Evolutionary conservation across 2,888 invertebrate genomes (phyloP), one percentile per base, ranked within the genome.

Genomic region (Perithous albicinctus): DNA sequence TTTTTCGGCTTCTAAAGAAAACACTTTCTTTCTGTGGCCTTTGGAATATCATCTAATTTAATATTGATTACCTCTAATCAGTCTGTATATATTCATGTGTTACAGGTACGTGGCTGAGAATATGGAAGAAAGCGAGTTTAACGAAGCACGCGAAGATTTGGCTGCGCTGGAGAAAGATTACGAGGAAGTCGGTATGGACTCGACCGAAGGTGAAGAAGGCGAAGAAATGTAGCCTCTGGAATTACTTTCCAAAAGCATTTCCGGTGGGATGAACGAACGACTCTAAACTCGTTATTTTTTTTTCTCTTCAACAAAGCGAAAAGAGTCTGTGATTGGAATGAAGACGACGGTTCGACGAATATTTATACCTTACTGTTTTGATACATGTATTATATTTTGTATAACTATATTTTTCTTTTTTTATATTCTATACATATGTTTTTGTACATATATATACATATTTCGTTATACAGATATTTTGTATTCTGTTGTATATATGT

Each of bases 121-220:
- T 12, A 90, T 90, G 90, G 88, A 90, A 38, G 89, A 90, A 7
- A 88, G 84, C 48, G 90, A 90, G 74, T 91, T 91, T 67, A 86
- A 85, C 74, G 93, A 93, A 84, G 93, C 93, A 8, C 90, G 93
- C 35, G 94, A 94, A 87, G 94, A 94, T 89, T 92, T 95, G 89
- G 94, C 96, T 74, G 96, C 96, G 10, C 94, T 97, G 78, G 97
- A 97, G 94, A 96, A 97, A 94, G 97, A 97, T 93, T 97, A 97
- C 93, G 96, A 97, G 93, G 97, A 97, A 93, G 97, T 97, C 90
- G 97, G 96, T 93, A 96, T 96, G 96, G 97, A 97, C 94, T 96
- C 96, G 88, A 96, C 96, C 82, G 97, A 97, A 92, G 96, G 95
- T 69, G 96, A 95, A 87, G 96, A 96, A 91, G 96, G 96, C 86